These are phyloP conservation scores for Pseudomyrmex flavicornis DNA, from an alignment of 1,140 invertebrate species.

Conservation along the genomic window DNA sequence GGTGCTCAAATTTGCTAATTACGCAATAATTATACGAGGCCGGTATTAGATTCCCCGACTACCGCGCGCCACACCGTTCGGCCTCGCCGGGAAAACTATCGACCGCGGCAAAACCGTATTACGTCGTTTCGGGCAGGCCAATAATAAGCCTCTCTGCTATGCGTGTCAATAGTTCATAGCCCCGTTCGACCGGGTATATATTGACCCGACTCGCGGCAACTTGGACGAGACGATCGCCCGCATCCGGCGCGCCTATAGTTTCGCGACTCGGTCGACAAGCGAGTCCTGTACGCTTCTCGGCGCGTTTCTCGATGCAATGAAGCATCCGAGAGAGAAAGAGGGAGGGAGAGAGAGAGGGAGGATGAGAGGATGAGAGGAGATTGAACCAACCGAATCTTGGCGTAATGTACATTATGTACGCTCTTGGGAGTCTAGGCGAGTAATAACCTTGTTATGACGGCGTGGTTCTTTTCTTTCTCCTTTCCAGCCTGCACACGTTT, in stretches of 20 bases:
- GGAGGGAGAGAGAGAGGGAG: slow-evolving; percentile 5
- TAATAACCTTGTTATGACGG: slow-evolving; percentile 65
- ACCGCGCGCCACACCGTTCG: slow-evolving; percentile 22
- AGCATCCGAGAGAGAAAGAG: slow-evolving; percentile 49
- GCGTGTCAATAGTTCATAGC: slow-evolving; percentile 75
- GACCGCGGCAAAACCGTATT: slow-evolving; percentile 6
- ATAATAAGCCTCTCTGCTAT: slow-evolving; percentile 53
- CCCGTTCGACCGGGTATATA: slow-evolving; percentile 49
- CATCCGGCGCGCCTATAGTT: slow-evolving; percentile 66
- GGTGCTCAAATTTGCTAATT: slow-evolving; percentile 78
- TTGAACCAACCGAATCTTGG: slow-evolving; percentile 62
- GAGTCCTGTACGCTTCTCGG: slow-evolving; percentile 36
- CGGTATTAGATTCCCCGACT: slow-evolving; percentile 71
- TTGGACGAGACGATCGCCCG: slow-evolving; percentile 30
- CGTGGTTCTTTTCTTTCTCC: neutral
- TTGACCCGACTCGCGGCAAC: slow-evolving; percentile 42
- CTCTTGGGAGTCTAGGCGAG: slow-evolving; percentile 50
- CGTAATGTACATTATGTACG: slow-evolving; percentile 64
- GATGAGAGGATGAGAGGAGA: slow-evolving; percentile 24
- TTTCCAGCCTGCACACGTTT: neutral
- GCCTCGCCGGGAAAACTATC: slow-evolving; percentile 48
- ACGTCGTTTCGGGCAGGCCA: slow-evolving; percentile 30
- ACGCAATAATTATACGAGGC: slow-evolving; percentile 77
- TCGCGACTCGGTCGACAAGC: slow-evolving; percentile 33
- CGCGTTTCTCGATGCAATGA: slow-evolving; percentile 42